Conservation (phyloP, 2,888 invertebrate genomes). For the Papilio elwesi region DNA sequence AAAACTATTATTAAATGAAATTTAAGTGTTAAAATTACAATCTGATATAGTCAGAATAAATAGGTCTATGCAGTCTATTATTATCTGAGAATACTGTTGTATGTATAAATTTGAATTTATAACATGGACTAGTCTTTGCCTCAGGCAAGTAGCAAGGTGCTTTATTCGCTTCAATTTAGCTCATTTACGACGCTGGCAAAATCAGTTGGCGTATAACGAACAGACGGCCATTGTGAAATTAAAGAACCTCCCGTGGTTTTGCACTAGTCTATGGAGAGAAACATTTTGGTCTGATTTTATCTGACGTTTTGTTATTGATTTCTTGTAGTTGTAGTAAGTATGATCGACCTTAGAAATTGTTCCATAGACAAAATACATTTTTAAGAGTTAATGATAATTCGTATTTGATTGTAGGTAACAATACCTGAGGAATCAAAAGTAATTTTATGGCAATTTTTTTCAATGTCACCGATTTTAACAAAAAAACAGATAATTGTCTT, state of each 20-base stretch:
- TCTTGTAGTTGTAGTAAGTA: slow-evolving; percentile 37
- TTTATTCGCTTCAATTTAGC: slow-evolving; percentile 66
- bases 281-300: slow-evolving; percentile 65
- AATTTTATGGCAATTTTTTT: too few relatives aligned
- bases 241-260: slow-evolving; percentile 67
- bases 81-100: not conserved
- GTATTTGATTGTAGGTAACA: not conserved
- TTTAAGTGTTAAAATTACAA: not conserved
- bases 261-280: slow-evolving; percentile 63
- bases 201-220: slow-evolving; percentile 64
- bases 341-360: slow-evolving; percentile 24
- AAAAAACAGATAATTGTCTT: too few relatives aligned
- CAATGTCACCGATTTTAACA: too few relatives aligned
- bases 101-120: slow-evolving; percentile 19
- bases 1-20: not conserved
- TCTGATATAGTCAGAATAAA: not conserved
- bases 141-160: slow-evolving; percentile 57
- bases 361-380: slow-evolving; percentile 17
- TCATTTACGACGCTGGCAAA: slow-evolving; percentile 67
- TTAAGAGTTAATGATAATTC: not conserved
- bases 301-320: slow-evolving; percentile 54
- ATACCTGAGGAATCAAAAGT: too few relatives aligned
- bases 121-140: slow-evolving; percentile 57
- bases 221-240: slow-evolving; percentile 54
- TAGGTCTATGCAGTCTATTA: not conserved